Conservation (phyloP, 2,113 vertebrate species). For the Loxodonta africana region DNA sequence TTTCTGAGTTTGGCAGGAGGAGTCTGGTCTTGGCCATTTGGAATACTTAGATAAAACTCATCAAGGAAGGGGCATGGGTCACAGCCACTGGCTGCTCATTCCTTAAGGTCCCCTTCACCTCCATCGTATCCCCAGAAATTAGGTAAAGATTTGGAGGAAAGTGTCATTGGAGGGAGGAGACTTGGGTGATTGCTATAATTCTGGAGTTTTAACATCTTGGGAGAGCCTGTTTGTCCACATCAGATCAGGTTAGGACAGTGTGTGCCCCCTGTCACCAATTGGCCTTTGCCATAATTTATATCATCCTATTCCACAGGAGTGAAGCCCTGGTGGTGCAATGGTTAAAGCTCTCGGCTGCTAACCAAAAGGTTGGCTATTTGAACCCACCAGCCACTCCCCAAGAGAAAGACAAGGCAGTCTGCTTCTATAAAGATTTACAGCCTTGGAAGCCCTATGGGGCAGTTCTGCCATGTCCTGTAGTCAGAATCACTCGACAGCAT, state of each 20-base stretch:
- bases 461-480: too few species aligned
- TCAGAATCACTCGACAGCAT: too few species aligned
- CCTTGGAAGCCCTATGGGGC: too few species aligned
- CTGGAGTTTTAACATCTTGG: not conserved
- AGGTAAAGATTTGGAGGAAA: not conserved
- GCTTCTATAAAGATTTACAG: too few species aligned
- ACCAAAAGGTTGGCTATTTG: too few species aligned
- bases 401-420: too few species aligned
- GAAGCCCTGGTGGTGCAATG: too few species aligned
- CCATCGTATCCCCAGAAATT: fast-evolving
- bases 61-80: not conserved
- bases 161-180: not conserved
- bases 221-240: not conserved
- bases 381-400: too few species aligned
- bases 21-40: fast-evolving
- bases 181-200: not conserved
- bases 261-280: not conserved
- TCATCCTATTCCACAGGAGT: too few species aligned
- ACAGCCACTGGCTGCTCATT: not conserved
- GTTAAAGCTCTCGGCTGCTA: too few species aligned
- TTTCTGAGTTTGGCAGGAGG: not conserved
- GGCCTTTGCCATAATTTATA: not conserved
- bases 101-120: not conserved
- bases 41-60: not conserved
- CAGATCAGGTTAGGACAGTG: not conserved